A percentile compares a stretch with the other conserved stretches of the same genome.
These are phyloP conservation scores for Bacillus rossius DNA, from an alignment of 1,140 invertebrate species.

Conservation along the genomic window DNA sequence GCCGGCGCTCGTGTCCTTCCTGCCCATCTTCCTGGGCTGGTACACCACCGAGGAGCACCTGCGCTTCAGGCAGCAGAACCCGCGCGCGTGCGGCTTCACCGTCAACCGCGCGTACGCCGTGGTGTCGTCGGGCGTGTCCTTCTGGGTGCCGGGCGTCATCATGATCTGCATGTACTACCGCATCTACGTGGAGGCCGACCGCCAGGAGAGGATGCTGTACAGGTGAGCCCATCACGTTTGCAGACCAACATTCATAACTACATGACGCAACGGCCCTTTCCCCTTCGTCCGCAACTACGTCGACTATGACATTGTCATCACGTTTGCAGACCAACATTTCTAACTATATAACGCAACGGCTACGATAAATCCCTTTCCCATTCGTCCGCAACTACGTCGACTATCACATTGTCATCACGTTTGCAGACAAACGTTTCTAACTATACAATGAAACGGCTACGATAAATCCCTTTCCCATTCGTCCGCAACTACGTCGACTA, in stretches of 20 bases:
- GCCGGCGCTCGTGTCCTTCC: conserved; percentile 86
- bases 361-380: too few relatives aligned
- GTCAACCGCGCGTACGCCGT: conserved; percentile 89
- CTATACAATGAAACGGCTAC: too few relatives aligned
- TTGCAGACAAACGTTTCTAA: too few relatives aligned
- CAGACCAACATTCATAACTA: not conserved
- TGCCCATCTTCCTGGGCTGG: conserved; percentile 93
- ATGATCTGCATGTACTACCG: conserved; percentile 94
- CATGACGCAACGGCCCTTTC: not conserved
- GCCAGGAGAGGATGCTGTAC: conserved; percentile 87
- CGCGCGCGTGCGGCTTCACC: conserved; percentile 75
- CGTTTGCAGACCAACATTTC: too few relatives aligned
- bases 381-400: too few relatives aligned
- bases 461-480: too few relatives aligned
- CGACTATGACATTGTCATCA: too few relatives aligned
- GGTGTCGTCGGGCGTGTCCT: conserved; percentile 87
- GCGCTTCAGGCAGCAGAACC: conserved; percentile 59
- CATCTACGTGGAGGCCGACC: conserved; percentile 86
- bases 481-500: conserved; percentile 88
- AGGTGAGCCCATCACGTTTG: conserved; percentile 49
- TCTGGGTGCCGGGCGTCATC: conserved; percentile 92
- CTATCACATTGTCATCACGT: too few relatives aligned
- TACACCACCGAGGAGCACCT: conserved; percentile 82
- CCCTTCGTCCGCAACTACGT: too few relatives aligned
- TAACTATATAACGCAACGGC: too few relatives aligned